Evolutionary conservation across 2,888 invertebrate genomes (phyloP).

Genomic region (Invenusta paracnida): DNA sequence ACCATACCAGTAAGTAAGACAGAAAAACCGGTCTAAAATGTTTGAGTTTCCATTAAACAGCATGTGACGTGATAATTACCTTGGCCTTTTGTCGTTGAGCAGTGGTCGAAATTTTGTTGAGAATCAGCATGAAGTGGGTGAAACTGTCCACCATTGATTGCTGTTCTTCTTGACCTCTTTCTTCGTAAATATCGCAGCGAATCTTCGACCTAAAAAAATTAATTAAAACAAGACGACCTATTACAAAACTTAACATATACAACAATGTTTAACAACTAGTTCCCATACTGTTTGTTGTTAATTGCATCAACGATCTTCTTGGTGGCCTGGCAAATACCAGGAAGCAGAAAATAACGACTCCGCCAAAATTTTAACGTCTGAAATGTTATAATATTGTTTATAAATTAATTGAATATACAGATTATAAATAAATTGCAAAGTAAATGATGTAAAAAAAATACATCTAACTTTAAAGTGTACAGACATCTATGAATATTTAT

Average conservation of each 20-base stretch:
- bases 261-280: too few species aligned
- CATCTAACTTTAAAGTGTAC: too few species aligned
- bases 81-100: not conserved
- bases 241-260: too few species aligned
- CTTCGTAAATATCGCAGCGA: conserved; percentile 76
- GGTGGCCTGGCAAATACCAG: conserved; percentile 72
- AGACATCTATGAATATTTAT: too few species aligned
- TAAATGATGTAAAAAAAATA: conserved; percentile 31
- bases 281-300: not conserved
- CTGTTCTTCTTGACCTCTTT: conserved; percentile 64
- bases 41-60: too few species aligned
- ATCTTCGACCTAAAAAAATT: not conserved
- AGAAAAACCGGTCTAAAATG: too few species aligned
- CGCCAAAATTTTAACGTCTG: conserved; percentile 83
- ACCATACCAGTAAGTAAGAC: too few species aligned
- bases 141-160: conserved; percentile 57
- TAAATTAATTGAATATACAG: not conserved
- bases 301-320: conserved; percentile 63
- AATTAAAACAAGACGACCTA: too few species aligned
- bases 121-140: conserved; percentile 70
- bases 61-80: not conserved
- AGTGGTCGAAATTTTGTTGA: conserved; percentile 81
- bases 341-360: conserved; percentile 80
- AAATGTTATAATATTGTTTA: conserved; percentile 52
- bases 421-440: too few species aligned